Conservation (phyloP, 2,113 vertebrate genomes). For the Elephas maximus region DNA sequence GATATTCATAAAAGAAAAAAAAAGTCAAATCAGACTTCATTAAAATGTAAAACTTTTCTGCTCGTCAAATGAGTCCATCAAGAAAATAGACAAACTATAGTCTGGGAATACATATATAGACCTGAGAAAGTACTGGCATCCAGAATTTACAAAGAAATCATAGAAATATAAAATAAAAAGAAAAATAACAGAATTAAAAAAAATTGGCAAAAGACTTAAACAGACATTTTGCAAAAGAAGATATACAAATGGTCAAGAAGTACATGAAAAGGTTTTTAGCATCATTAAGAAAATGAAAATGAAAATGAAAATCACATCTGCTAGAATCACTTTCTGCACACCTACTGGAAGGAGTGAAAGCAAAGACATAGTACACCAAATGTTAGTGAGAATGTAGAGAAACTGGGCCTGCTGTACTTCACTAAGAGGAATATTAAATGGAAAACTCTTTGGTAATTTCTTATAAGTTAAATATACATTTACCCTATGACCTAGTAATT, state of each 20-base stretch:
- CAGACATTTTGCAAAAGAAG: no score
- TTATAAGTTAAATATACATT: constrained; percentile 14
- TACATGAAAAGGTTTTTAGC: background rate
- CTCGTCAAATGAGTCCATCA: background rate
- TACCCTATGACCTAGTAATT: background rate
- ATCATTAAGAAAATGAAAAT: constrained; percentile 39
- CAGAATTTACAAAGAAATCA: background rate
- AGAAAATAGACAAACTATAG: background rate
- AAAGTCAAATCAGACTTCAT: background rate
- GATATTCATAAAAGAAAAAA: background rate
- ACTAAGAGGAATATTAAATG: background rate
- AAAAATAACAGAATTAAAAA: background rate
- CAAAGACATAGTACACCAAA: background rate
- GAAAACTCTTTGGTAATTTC: background rate
- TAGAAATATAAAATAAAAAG: constrained; percentile 52
- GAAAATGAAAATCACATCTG: background rate
- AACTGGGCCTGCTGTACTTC: background rate
- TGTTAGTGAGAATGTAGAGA: background rate
- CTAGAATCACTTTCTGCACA: constrained; percentile 3
- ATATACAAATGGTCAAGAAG: background rate
- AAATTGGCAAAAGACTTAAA: background rate
- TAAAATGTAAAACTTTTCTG: constrained; percentile 40
- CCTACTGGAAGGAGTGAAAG: background rate
- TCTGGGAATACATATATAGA: background rate
- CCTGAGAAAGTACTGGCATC: background rate